A percentile compares a stretch with the other conserved stretches of the same genome.
These are phyloP conservation scores for Rhabdophis nuchalis DNA, from an alignment of 2,797 vertebrate species.

Conservation along the genomic window DNA sequence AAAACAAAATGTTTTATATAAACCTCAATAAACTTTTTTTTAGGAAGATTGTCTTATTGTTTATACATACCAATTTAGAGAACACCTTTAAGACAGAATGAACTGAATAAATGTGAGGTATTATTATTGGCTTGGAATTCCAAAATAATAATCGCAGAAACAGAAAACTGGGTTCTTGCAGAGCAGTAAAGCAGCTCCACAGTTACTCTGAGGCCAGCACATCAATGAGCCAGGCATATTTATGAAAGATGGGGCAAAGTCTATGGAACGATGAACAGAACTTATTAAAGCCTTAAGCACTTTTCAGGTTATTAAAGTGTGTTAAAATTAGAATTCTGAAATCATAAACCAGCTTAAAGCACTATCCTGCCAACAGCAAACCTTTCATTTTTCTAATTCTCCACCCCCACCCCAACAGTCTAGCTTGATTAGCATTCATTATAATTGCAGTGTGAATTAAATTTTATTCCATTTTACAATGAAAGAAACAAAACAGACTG, in stretches of 20 bases:
- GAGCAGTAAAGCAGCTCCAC: neutral
- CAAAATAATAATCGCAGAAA: constrained; percentile 12
- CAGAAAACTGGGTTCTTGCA: neutral
- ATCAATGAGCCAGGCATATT: neutral
- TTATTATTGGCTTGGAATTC: neutral
- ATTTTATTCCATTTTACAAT: neutral
- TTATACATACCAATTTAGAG: constrained; percentile 14
- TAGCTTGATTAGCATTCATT: neutral
- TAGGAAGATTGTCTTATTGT: neutral
- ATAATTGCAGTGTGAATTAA: neutral
- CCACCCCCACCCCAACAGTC: neutral
- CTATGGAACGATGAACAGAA: constrained; percentile 2
- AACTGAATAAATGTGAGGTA: neutral
- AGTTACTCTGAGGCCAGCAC: neutral
- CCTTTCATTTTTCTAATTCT: neutral
- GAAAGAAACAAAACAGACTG: neutral
- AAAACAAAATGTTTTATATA: neutral
- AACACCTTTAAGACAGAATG: neutral
- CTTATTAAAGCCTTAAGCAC: constrained; percentile 1
- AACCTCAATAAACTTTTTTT: neutral
- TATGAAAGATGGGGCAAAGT: neutral
- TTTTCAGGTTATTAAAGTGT: neutral
- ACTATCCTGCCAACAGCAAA: neutral
- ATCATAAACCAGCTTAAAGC: neutral
- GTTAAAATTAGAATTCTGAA: constrained; percentile 11